Base-by-base conservation (phyloP, 1,140 invertebrate genomes). In the Brachionus rubens region DNA sequence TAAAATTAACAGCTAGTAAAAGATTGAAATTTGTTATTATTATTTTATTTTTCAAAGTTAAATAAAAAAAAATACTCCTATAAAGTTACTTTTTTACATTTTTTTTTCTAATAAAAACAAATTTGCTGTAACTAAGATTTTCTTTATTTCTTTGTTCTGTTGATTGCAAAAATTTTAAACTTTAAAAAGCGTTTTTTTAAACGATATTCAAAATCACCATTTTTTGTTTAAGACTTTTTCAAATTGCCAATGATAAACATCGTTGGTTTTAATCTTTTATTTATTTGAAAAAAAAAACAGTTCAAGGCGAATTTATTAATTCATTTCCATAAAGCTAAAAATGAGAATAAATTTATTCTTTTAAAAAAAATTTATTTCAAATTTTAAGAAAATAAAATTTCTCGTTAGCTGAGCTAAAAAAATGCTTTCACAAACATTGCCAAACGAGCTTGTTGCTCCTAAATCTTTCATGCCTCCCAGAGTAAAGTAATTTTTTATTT, bases 351-450 rank as follows among this genome's bases (percentile, higher is more conserved):
- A n/a, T n/a, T n/a, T n/a, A n/a, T n/a, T n/a, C n/a, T n/a, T n/a
- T n/a, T n/a, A n/a, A n/a, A n/a, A n/a, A n/a, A n/a, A n/a, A n/a
- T n/a, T n/a, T n/a, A n/a, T n/a, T n/a, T n/a, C n/a, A n/a, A n/a
- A n/a, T n/a, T n/a, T n/a, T n/a, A n/a, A n/a, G n/a, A n/a, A n/a
- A n/a, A n/a, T n/a, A n/a, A n/a, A n/a, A n/a, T n/a, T n/a, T n/a
- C n/a, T n/a, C n/a, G n/a, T n/a, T n/a, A n/a, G n/a, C n/a, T n/a
- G n/a, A n/a, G n/a, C n/a, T n/a, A 9, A 59, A 41, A 65, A 65
- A 65, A 65, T 65, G 59, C 59, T 65, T 43, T 65, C 59, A 21
- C 59, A 65, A 65, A 36, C 59, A 16, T 65, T 65, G 24, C 59
- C 59, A 10, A 65, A 65, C 24, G 59, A 65, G 14, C 40, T 65